Evolutionary conservation across 92 coral and sea anemone species (phyloP).

Genomic region (Parazoanthus swiftii): DNA sequence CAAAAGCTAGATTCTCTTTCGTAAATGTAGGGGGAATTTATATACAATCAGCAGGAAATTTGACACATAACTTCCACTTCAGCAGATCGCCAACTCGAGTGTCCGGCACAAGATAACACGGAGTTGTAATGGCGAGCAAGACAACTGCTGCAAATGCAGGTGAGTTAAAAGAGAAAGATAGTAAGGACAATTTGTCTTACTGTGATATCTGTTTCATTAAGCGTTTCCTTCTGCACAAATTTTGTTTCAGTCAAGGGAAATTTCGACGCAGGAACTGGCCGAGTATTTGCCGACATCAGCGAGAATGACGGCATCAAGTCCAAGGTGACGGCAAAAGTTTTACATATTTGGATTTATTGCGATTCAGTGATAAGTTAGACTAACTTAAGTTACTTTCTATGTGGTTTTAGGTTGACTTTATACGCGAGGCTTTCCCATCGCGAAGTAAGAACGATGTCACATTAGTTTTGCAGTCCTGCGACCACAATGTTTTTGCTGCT

Average conservation of each 20-base stretch:
- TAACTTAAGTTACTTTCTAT: constrained; percentile 15
- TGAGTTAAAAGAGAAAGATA: constrained; percentile 9
- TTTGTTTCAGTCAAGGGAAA: constrained; percentile 57
- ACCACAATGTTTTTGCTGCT: constrained; percentile 87
- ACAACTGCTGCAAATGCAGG: constrained; percentile 42
- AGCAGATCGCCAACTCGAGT: constrained; percentile 33
- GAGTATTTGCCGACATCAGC: constrained; percentile 66
- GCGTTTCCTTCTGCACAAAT: neutral
- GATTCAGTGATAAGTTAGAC: constrained; percentile 39
- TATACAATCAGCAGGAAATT: constrained; percentile 34
- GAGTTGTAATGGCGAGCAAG: constrained; percentile 49
- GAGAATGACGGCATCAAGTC: constrained; percentile 62
- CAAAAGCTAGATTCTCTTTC: constrained; percentile 22
- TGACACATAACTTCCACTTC: constrained; percentile 42
- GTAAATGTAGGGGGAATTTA: constrained; percentile 26
- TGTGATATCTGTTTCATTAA: neutral
- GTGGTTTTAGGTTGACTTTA: constrained; percentile 64
- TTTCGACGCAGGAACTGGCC: constrained; percentile 67
- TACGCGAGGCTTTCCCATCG: constrained; percentile 83
- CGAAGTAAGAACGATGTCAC: constrained; percentile 90
- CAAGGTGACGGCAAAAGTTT: constrained; percentile 61
- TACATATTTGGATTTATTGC: constrained; percentile 41
- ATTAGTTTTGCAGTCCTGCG: constrained; percentile 89
- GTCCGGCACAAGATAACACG: constrained; percentile 55
- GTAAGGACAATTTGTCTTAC: neutral